Evolutionary conservation across 2,888 invertebrate species (phyloP).

Genomic region (Artemia sinica): DNA sequence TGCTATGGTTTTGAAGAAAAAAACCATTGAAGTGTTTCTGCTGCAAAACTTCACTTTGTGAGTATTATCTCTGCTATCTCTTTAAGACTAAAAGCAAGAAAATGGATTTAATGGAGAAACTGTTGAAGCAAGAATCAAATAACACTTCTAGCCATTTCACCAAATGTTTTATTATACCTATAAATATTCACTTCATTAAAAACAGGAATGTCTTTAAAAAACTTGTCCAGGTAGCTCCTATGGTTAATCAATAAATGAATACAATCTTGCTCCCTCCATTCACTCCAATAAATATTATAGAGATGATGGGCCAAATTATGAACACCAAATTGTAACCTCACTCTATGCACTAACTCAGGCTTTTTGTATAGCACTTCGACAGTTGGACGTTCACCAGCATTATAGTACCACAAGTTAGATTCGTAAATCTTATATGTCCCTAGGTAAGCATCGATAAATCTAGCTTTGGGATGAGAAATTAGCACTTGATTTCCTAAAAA

Average conservation of each 20-base stretch:
- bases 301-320: conserved; percentile 28
- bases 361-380: conserved; percentile 25
- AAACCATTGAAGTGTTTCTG: no score
- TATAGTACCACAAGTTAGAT: conserved; percentile 26
- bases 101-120: no score
- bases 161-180: conserved; percentile 27
- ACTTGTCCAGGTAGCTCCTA: conserved; percentile 25
- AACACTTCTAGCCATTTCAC: conserved; percentile 28
- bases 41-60: no score
- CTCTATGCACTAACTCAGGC: conserved; percentile 28
- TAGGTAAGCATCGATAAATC: conserved; percentile 29
- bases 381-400: conserved; percentile 29
- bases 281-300: conserved; percentile 23
- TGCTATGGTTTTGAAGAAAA: no score
- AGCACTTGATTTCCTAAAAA: conserved; percentile 27
- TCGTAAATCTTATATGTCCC: conserved; percentile 28
- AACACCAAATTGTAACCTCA: conserved; percentile 27
- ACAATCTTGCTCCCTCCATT: conserved; percentile 29
- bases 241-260: conserved; percentile 32
- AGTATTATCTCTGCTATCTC: no score
- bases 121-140: no score
- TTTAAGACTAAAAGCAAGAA: no score
- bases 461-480: conserved; percentile 29
- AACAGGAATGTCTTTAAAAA: conserved; percentile 19
- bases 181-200: conserved; percentile 27